These are phyloP conservation scores for Mythimna vitellina DNA, from an alignment of 2,888 invertebrate genomes.

Conservation along the genomic window DNA sequence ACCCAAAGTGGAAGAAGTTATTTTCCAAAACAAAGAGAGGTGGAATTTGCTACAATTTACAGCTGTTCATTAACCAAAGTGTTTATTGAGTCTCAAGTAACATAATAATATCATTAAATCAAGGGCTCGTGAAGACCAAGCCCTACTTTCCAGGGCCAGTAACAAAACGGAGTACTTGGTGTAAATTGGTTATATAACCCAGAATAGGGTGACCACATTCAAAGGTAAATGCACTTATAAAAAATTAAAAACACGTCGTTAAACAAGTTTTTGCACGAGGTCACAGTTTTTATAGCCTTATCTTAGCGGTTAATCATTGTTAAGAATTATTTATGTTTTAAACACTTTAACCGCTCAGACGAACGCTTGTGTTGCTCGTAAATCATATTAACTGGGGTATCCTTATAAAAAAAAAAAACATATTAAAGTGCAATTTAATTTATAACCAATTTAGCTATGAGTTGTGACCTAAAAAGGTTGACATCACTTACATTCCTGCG, in stretches of 20 bases:
- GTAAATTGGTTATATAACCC: conserved; percentile 65
- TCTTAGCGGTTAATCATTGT: conserved; percentile 75
- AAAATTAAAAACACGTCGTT: conserved; percentile 60
- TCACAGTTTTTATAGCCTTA: conserved; percentile 74
- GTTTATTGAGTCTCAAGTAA: neutral
- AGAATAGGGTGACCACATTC: conserved; percentile 60
- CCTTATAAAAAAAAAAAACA: conserved; percentile 64
- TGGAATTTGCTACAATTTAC: neutral
- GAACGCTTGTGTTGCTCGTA: conserved; percentile 65
- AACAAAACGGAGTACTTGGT: conserved; percentile 45
- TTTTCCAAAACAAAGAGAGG: no score
- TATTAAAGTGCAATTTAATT: conserved; percentile 56
- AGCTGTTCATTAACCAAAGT: neutral
- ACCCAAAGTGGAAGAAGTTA: no score
- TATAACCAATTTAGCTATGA: conserved; percentile 54
- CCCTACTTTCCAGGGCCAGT: conserved; percentile 12
- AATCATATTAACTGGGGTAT: conserved; percentile 73
- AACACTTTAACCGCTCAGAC: conserved; percentile 65
- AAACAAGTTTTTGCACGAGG: conserved; percentile 72
- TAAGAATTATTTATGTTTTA: conserved; percentile 75
- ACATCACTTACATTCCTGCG: conserved; percentile 69
- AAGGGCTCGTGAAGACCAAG: conserved; percentile 12
- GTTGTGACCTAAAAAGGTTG: conserved; percentile 58
- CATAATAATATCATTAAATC: conserved; percentile 3
- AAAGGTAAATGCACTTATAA: conserved; percentile 62